Evolutionary conservation across 2,797 vertebrate genomes (phyloP).

Genomic region (Brotogeris chrysoptera): DNA sequence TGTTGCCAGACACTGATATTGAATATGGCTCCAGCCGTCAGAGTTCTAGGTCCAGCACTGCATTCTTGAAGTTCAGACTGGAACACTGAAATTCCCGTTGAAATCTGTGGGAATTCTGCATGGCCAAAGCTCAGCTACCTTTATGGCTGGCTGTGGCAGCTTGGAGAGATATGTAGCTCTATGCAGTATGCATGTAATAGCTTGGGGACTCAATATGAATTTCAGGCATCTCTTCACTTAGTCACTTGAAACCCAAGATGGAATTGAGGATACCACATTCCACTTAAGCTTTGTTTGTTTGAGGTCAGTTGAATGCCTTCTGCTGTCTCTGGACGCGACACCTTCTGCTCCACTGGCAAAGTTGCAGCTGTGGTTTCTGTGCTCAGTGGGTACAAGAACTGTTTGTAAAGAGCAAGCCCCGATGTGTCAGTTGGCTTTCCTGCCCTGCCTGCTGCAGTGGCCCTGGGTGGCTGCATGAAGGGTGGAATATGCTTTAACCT

Average conservation of each 20-base stretch:
- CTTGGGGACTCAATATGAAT: neutral
- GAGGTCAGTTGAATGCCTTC: conserved; percentile 27
- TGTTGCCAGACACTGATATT: conserved; percentile 58
- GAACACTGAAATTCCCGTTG: conserved; percentile 51
- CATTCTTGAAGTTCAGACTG: conserved; percentile 44
- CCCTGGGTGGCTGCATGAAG: neutral
- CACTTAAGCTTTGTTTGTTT: conserved; percentile 52
- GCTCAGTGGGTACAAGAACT: neutral
- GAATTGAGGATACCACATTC: conserved; percentile 41
- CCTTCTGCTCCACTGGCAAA: conserved; percentile 19
- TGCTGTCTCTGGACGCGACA: conserved; percentile 9
- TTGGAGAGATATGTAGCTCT: neutral
- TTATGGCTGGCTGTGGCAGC: conserved; percentile 4
- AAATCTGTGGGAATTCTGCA: conserved; percentile 57
- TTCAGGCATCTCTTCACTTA: conserved; percentile 41
- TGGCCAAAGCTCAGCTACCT: conserved; percentile 45
- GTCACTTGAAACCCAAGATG: conserved; percentile 23
- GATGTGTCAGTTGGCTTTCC: neutral
- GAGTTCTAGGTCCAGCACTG: conserved; percentile 20
- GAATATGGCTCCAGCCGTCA: conserved; percentile 60
- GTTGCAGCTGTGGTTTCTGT: conserved; percentile 10
- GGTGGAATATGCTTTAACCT: neutral
- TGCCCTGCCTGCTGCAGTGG: neutral
- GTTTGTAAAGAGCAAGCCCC: neutral
- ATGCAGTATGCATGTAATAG: neutral